These are phyloP conservation scores for Urosaurus nigricauda DNA, from an alignment of 2,797 vertebrate genomes.

Conservation along the genomic window DNA sequence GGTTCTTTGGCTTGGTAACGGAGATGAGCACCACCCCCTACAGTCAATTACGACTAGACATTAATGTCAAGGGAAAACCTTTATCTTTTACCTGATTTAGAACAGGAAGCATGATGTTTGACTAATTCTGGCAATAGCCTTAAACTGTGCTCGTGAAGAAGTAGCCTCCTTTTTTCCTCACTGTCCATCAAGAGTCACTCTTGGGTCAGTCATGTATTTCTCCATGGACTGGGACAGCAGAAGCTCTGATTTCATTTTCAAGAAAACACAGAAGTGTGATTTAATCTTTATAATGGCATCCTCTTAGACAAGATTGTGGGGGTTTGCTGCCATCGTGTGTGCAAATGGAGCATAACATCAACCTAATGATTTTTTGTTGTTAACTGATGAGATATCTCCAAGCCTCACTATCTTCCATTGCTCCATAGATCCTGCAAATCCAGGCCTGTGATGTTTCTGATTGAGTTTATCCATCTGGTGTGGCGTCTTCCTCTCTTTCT, in stretches of 20 bases:
- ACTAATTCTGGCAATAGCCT: not conserved
- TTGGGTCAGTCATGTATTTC: not conserved
- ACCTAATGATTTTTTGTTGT: not conserved
- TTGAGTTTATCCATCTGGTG: no score
- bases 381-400: no score
- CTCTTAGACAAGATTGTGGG: not conserved
- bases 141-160: not conserved
- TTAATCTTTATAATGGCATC: not conserved
- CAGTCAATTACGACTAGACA: no score
- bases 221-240: not conserved
- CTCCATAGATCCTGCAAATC: no score
- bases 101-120: not conserved
- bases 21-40: no score
- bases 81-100: not conserved
- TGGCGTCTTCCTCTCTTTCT: no score
- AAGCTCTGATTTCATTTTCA: not conserved
- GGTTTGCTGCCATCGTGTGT: constrained; percentile 70
- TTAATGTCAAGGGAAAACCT: no score
- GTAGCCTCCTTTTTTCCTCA: no score
- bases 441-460: no score
- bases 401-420: no score
- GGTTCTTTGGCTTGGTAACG: no score
- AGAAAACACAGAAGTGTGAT: not conserved
- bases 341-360: not conserved
- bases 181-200: not conserved